Evolutionary conservation across 2,797 vertebrate genomes (phyloP).

Genomic region (Xenentodon cancila): DNA sequence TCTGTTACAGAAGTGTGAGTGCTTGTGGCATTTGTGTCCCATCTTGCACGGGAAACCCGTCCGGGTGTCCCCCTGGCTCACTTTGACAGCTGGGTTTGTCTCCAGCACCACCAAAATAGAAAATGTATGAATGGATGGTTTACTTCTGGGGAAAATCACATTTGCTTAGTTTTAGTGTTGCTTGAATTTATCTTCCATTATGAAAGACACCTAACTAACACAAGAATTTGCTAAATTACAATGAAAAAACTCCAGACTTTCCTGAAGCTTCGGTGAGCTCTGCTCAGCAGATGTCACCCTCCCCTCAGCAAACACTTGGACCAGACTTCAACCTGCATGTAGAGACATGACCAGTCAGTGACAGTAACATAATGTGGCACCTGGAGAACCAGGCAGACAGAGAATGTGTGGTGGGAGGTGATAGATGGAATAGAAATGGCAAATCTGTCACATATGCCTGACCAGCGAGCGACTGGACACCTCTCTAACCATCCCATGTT

Average conservation of each 20-base stretch:
- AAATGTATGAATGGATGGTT: not conserved
- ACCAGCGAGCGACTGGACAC: conserved; percentile 20
- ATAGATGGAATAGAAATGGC: conserved; percentile 44
- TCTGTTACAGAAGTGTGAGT: no score
- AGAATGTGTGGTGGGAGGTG: conserved; percentile 49
- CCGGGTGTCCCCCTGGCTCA: no score
- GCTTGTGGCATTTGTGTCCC: no score
- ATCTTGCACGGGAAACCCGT: no score
- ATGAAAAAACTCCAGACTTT: conserved; percentile 30
- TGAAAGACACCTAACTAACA: not conserved
- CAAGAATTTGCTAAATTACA: not conserved
- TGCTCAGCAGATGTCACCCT: conserved; percentile 74
- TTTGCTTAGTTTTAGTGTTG: not conserved
- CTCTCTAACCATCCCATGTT: not conserved
- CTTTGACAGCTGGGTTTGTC: no score
- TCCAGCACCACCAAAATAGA: no score
- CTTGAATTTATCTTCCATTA: not conserved
- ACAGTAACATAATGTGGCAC: conserved; percentile 69
- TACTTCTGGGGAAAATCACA: not conserved
- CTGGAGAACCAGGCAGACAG: conserved; percentile 53
- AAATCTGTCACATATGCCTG: conserved; percentile 42
- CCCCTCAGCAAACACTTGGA: conserved; percentile 59
- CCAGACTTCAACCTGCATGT: conserved; percentile 58
- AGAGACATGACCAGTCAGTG: conserved; percentile 64
- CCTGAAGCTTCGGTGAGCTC: conserved; percentile 46